Base-by-base conservation (phyloP, 2,797 vertebrate species). In the Trematomus bernacchii region DNA sequence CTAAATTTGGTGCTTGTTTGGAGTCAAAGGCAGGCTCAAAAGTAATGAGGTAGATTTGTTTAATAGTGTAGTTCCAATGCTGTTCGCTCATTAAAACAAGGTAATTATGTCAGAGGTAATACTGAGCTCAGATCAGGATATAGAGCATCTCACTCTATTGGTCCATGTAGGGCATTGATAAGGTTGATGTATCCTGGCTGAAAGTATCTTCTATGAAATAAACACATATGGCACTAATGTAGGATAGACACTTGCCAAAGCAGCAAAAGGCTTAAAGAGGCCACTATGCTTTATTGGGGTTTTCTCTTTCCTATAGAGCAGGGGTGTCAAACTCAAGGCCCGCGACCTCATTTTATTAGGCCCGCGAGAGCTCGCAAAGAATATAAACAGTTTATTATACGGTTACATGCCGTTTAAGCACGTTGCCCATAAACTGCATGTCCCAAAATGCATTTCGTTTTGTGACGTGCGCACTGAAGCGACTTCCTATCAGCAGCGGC, bases 31-130 rank as follows among this genome's bases (percentile, higher is more conserved):
- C 15, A 48, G 37, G 11, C 53, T 80, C 10, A 4, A 67, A 77
- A 19, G 64, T 52, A 47, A 74, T 69, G 66, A 66, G 19, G 46
- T 43, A 52, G 33, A 77, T 80, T 42, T 40, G 42, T 71, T 67
- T 54, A 33, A 16, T 19, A 3, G 23, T 68, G 47, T 61, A 48
- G 72, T 75, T 83, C 43, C 6, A 10, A 8, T 47, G 18, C 19
- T 12, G 18, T 57, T 51, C 16, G 37, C 33, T 82, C 37, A 62
- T 79, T 80, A 55, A 78, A 62, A 44, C 12, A 42, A 23, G 14
- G 2, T 14, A 6, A 53, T 61, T 70, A 37, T 61, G 10, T 42
- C 27, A 27, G 62, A 59, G 42, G 46, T 21, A 40, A 23, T n/a
- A 18, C 33, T 23, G n/a, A 48, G 64, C 3, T 44, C 10, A 77